Evolutionary conservation across 1,140 invertebrate species (phyloP), one percentile per base, ranked within the genome.

Genomic region (Trichogramma pretiosum): DNA sequence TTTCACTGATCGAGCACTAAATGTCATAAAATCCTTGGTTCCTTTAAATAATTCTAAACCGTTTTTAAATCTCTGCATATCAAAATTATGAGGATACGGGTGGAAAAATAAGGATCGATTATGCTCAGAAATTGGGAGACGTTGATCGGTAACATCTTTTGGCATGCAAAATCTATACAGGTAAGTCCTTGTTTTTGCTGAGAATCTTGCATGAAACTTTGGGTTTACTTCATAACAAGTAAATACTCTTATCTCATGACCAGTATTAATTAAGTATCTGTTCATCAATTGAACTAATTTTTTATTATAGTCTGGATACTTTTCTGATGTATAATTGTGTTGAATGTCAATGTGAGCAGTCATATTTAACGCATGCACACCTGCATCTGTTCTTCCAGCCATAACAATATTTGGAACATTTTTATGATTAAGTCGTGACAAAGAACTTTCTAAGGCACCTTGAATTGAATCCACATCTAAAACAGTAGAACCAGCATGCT

Each of bases 281-380:
- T 85, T 85, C 5, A 84, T 53, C 26, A 59, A 51, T 30, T 53
- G 56, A 5, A 72, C 24, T 7, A 11, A 5, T 7, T 7, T 28
- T 7, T 28, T 28, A 5, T 11, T n/a, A n/a, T n/a, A n/a, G n/a
- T n/a, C n/a, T n/a, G n/a, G n/a, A n/a, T n/a, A n/a, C n/a, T n/a
- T n/a, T n/a, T n/a, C n/a, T n/a, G n/a, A n/a, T n/a, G n/a, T n/a
- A n/a, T n/a, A n/a, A n/a, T n/a, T n/a, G n/a, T n/a, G n/a, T n/a
- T n/a, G n/a, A n/a, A n/a, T n/a, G n/a, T 84, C 80, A 48, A 83
- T 72, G 54, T 85, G 82, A 23, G 76, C 77, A n/a, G 74, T 74
- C 13, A 75, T 65, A 54, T 74, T 73, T 11, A 85, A 56, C 2
- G 81, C 82, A 68, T 85, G 83, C 5, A 86, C 83, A 46, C 83